phyloP scores from a whole-genome alignment of 2,797 vertebrate species.

The Merluccius polli region DNA sequence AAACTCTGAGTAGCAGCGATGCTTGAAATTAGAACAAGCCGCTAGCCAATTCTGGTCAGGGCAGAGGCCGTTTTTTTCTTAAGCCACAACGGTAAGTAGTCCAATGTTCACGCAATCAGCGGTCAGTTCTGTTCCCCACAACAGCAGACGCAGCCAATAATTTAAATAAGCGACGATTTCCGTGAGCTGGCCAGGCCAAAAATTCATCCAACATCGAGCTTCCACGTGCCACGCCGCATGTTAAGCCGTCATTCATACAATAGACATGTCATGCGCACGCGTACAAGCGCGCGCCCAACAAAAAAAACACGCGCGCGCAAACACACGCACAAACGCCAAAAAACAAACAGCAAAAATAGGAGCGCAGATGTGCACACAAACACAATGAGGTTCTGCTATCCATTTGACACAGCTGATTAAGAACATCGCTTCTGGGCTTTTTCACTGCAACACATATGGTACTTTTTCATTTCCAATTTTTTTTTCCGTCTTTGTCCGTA shows the following conservation, averaged over 20 bases:
- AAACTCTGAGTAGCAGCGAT: not conserved
- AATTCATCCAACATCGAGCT: not conserved
- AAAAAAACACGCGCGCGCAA: not conserved
- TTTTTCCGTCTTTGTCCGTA: not conserved
- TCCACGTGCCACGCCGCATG: not conserved
- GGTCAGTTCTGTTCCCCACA: not conserved
- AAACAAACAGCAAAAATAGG: no score
- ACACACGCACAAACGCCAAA: not conserved
- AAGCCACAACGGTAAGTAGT: not conserved
- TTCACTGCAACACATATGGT: not conserved
- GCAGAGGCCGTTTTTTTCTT: not conserved
- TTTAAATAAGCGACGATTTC: not conserved
- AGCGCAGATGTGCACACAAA: not conserved
- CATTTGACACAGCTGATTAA: constrained; percentile 1
- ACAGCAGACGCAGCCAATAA: not conserved
- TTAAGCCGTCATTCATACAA: not conserved
- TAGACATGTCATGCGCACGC: not conserved
- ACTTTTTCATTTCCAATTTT: not conserved
- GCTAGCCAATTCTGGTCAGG: not conserved
- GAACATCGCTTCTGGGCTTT: not conserved
- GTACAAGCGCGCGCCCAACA: not conserved
- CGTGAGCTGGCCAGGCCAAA: not conserved
- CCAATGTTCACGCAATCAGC: not conserved
- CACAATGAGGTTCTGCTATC: not conserved
- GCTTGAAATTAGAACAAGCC: not conserved